These are phyloP conservation scores for Lepidocyrtoides sp. DNA, from an alignment of 2,888 invertebrate genomes.

Conservation along the genomic window DNA sequence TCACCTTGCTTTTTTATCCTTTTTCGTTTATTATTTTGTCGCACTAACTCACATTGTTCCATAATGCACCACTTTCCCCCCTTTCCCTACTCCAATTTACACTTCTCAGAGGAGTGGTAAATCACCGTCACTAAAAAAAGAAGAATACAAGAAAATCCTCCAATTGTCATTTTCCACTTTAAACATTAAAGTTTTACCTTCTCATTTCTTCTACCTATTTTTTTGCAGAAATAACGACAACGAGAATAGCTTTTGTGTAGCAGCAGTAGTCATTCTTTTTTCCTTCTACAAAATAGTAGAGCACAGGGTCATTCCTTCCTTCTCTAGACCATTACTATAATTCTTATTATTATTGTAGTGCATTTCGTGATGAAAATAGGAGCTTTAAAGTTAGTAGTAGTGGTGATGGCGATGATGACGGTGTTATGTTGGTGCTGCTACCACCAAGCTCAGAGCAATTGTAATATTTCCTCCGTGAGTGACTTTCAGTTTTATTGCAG, in stretches of 20 bases:
- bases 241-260: not conserved
- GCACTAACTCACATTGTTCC: not conserved
- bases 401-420: not conserved
- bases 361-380: constrained; percentile 74
- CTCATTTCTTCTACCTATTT: too few relatives aligned
- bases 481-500: constrained; percentile 73
- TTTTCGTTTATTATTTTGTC: not conserved
- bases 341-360: constrained; percentile 64
- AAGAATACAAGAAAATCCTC: constrained; percentile 41
- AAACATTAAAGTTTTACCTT: constrained; percentile 64
- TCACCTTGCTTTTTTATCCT: not conserved
- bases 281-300: not conserved
- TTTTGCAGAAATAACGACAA: not conserved
- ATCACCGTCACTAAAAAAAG: constrained; percentile 58
- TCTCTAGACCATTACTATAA: constrained; percentile 28
- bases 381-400: constrained; percentile 55
- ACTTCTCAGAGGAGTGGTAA: constrained; percentile 66
- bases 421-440: constrained; percentile 16
- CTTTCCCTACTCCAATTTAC: constrained; percentile 59
- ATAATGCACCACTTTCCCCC: constrained; percentile 19
- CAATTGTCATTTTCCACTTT: constrained; percentile 66
- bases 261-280: not conserved
- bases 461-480: constrained; percentile 70
- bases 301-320: constrained; percentile 28
- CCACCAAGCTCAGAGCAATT: constrained; percentile 35